Evolutionary conservation across 2,888 invertebrate genomes (phyloP).

Genomic region (Aphelenchoides bicaudatus): DNA sequence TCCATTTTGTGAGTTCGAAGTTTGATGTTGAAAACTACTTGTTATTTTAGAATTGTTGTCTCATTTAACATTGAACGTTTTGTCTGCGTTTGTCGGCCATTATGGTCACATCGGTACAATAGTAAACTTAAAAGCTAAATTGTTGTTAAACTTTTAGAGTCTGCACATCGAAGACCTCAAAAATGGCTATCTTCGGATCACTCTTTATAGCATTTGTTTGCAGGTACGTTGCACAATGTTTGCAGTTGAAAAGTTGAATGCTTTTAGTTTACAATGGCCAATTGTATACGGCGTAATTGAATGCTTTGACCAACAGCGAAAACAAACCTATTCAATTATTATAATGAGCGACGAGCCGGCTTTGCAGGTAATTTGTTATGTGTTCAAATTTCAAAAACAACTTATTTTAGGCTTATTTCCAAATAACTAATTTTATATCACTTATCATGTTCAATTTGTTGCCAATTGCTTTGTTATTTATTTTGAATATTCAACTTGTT

Average conservation of each 20-base stretch:
- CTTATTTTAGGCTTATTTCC: conserved; percentile 50
- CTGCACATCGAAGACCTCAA: conserved; percentile 45
- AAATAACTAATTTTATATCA: conserved; percentile 51
- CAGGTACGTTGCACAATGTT: too few relatives aligned
- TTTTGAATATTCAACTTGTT: conserved; percentile 52
- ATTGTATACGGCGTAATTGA: conserved; percentile 47
- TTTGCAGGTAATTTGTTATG: conserved; percentile 30
- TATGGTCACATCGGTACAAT: conserved; percentile 51
- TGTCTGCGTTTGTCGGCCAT: conserved; percentile 58
- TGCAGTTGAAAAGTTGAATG: too few relatives aligned
- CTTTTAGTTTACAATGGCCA: conserved; percentile 60
- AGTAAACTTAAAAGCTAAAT: too few relatives aligned
- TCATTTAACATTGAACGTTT: conserved; percentile 60
- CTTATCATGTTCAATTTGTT: conserved; percentile 55
- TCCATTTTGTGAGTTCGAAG: conserved; percentile 54
- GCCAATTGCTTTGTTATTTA: conserved; percentile 49
- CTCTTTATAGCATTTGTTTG: conserved; percentile 48
- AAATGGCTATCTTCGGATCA: conserved; percentile 41
- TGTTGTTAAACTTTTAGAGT: too few relatives aligned
- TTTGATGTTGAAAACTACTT: neutral
- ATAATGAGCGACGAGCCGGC: conserved; percentile 36
- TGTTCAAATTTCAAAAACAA: neutral
- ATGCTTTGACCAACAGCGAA: conserved; percentile 41
- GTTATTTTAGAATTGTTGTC: conserved; percentile 53
- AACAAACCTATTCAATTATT: conserved; percentile 47